Conservation (phyloP, 2,888 invertebrate species). For the Caenorhabditis sulstoni region DNA sequence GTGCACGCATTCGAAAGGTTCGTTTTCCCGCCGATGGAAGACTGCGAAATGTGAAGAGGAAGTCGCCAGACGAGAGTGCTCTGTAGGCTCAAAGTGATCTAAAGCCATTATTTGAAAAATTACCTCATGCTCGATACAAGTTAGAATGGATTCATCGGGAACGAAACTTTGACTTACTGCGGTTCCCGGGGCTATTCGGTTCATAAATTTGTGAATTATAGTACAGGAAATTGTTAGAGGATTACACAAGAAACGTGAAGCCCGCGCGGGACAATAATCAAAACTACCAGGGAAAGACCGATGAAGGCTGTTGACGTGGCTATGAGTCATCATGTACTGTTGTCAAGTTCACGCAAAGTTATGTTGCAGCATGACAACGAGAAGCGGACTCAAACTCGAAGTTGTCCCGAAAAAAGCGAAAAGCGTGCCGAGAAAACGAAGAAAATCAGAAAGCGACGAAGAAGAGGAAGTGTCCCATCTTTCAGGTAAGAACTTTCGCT, state of each 20-base stretch:
- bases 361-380: constrained; percentile 12
- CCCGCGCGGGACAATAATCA: no score
- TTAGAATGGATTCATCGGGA: constrained; percentile 4
- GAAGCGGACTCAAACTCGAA: neutral
- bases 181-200: constrained; percentile 7
- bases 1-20: constrained; percentile 67
- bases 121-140: constrained; percentile 41
- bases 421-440: neutral
- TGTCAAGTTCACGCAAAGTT: constrained; percentile 7
- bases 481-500: no score
- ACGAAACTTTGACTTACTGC: neutral
- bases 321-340: neutral
- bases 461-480: neutral
- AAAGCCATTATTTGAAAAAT: neutral
- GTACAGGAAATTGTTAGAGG: constrained; percentile 29
- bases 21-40: constrained; percentile 62
- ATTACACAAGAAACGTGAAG: neutral
- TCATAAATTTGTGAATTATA: constrained; percentile 22
- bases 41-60: constrained; percentile 65
- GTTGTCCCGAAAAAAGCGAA: neutral
- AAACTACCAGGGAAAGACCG: no score
- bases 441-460: neutral
- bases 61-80: constrained; percentile 63
- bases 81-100: constrained; percentile 11
- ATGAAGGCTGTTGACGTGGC: constrained; percentile 1